Percentiles rank a stretch among this genome's conserved stretches.
These are phyloP conservation scores for Anthoptus insignis DNA, from an alignment of 2,888 invertebrate species.

Conservation along the genomic window DNA sequence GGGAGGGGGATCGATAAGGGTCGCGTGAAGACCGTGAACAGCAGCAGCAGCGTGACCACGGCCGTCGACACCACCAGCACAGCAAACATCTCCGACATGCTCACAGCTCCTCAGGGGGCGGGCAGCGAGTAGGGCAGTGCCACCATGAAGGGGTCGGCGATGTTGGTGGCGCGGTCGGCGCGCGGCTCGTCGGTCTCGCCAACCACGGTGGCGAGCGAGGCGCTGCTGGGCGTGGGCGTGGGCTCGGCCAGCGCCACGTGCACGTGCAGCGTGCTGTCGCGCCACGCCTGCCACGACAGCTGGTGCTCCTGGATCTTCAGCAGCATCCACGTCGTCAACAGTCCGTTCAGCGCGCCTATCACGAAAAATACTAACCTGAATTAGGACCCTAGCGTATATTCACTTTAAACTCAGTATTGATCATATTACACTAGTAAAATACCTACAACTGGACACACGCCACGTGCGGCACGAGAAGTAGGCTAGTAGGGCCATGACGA, in stretches of 20 bases:
- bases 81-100: conserved; percentile 54
- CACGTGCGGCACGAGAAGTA: too few species aligned
- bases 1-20: too few species aligned
- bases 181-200: conserved; percentile 53
- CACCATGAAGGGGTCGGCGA: conserved; percentile 75
- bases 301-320: conserved; percentile 83
- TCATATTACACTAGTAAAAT: too few species aligned
- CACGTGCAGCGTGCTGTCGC: conserved; percentile 79
- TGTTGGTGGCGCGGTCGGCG: conserved; percentile 70
- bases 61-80: conserved; percentile 50
- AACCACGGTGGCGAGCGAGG: conserved; percentile 58
- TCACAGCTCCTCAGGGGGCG: conserved; percentile 33
- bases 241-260: conserved; percentile 65
- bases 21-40: too few species aligned
- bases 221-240: conserved; percentile 52
- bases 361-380: not conserved
- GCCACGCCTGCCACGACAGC: conserved; percentile 80
- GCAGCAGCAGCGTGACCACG: conserved; percentile 52
- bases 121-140: conserved; percentile 61
- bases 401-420: too few species aligned
- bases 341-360: conserved; percentile 77
- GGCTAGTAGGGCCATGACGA: too few species aligned
- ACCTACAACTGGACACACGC: too few species aligned
- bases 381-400: not conserved
- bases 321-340: conserved; percentile 82